These are phyloP conservation scores for Sinonovacula constricta DNA, from an alignment of 1,140 invertebrate genomes.

Conservation along the genomic window DNA sequence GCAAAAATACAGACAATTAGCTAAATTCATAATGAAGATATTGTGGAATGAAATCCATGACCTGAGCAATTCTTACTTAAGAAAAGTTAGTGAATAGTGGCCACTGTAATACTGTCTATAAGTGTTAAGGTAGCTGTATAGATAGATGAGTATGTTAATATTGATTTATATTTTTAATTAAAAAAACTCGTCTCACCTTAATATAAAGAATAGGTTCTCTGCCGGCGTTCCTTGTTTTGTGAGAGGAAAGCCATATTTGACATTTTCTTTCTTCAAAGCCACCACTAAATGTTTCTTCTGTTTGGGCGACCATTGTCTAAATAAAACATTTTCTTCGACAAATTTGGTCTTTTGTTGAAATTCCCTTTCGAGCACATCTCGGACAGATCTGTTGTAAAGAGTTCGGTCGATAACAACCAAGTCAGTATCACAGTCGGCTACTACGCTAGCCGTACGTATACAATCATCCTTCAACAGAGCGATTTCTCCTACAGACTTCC, in stretches of 20 bases:
- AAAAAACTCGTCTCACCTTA: conserved; percentile 56
- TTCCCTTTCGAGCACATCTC: conserved; percentile 68
- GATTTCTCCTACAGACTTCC: conserved; percentile 74
- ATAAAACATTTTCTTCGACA: conserved; percentile 67
- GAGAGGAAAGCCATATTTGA: conserved; percentile 65
- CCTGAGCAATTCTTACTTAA: too few relatives aligned
- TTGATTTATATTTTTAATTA: not conserved
- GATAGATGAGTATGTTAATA: not conserved
- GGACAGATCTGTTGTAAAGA: conserved; percentile 72
- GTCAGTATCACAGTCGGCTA: conserved; percentile 69
- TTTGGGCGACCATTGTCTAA: conserved; percentile 66
- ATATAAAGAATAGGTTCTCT: conserved; percentile 68
- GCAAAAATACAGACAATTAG: too few relatives aligned
- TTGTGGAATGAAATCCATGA: too few relatives aligned
- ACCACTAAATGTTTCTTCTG: conserved; percentile 70
- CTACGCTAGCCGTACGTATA: conserved; percentile 73
- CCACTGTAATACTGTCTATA: too few relatives aligned
- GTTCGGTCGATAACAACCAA: conserved; percentile 70
- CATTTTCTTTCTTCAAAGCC: conserved; percentile 65
- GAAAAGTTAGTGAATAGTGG: too few relatives aligned
- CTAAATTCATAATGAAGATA: too few relatives aligned
- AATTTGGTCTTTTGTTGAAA: conserved; percentile 68
- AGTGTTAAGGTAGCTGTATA: not conserved
- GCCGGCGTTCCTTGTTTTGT: conserved; percentile 64
- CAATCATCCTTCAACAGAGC: conserved; percentile 74